phyloP scores from a whole-genome alignment of 2,888 invertebrate genomes.

The Physocephala rufipes region DNA sequence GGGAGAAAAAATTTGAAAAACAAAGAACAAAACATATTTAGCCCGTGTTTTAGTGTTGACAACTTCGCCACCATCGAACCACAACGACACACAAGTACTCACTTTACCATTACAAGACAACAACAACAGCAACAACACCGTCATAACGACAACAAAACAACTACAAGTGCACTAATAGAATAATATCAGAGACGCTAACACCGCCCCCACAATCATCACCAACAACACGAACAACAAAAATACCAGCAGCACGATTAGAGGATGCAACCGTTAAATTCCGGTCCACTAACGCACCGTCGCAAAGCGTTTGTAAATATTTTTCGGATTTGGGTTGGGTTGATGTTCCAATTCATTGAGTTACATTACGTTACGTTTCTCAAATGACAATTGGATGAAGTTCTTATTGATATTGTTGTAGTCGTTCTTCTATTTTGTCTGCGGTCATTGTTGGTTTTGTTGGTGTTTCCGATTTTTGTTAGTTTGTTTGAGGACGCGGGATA shows the following conservation, averaged over 20 bases:
- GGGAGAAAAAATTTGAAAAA: slow-evolving; percentile 35
- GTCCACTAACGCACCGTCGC: slow-evolving; percentile 40
- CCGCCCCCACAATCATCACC: too few species aligned
- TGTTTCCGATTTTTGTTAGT: neutral
- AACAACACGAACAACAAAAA: slow-evolving; percentile 13
- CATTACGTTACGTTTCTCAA: neutral
- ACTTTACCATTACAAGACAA: neutral
- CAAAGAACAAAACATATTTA: neutral
- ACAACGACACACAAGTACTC: slow-evolving; percentile 23
- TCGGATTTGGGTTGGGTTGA: slow-evolving; percentile 44
- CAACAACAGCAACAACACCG: slow-evolving; percentile 12
- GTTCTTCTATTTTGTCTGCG: neutral
- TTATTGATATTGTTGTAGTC: neutral
- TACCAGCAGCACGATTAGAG: neutral
- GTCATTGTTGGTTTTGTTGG: neutral
- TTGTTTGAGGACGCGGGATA: neutral
- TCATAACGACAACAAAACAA: too few species aligned
- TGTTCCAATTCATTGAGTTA: too few species aligned
- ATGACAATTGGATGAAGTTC: slow-evolving; percentile 25
- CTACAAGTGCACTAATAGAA: too few species aligned
- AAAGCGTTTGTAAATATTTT: slow-evolving; percentile 50
- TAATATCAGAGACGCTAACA: too few species aligned
- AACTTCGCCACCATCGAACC: slow-evolving; percentile 30
- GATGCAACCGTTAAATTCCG: neutral
- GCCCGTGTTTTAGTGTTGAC: slow-evolving; percentile 18